A percentile compares a stretch with the other conserved stretches of the same genome.
These are phyloP conservation scores for Vanessa atalanta DNA, from an alignment of 1,140 invertebrate genomes.

Conservation along the genomic window DNA sequence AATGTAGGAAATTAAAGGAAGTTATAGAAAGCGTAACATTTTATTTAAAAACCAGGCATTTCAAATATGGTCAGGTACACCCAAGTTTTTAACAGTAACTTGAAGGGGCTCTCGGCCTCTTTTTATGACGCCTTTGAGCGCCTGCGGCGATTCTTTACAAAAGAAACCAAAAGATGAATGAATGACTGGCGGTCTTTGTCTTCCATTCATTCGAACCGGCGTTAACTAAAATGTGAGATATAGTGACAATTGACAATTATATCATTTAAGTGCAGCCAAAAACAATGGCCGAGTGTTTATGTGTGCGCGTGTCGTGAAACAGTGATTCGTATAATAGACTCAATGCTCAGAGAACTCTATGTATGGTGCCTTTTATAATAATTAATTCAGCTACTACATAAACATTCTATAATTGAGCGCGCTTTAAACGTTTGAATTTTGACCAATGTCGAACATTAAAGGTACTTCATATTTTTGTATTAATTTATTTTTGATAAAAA, in stretches of 20 bases:
- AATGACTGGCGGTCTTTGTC: slow-evolving; percentile 60
- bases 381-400: too few relatives aligned
- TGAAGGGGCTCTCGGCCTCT: slow-evolving; percentile 37
- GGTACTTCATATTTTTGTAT: too few relatives aligned
- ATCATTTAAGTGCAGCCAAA: slow-evolving; percentile 30
- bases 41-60: background rate
- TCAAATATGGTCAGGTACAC: slow-evolving; percentile 37
- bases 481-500: too few relatives aligned
- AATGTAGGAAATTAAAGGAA: too few relatives aligned
- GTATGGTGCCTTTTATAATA: too few relatives aligned
- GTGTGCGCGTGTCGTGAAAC: background rate
- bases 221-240: slow-evolving; percentile 40
- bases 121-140: slow-evolving; percentile 39
- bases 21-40: background rate
- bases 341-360: too few relatives aligned
- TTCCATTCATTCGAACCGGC: slow-evolving; percentile 51
- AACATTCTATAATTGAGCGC: too few relatives aligned
- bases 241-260: slow-evolving; percentile 44
- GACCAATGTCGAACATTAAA: too few relatives aligned
- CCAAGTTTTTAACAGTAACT: slow-evolving; percentile 35
- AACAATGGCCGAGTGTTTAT: background rate
- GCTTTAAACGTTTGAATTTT: too few relatives aligned
- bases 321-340: too few relatives aligned
- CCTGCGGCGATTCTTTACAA: slow-evolving; percentile 53
- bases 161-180: slow-evolving; percentile 54